Evolutionary conservation across 2,888 invertebrate genomes (phyloP).

Genomic region (Aethes cnicana): DNA sequence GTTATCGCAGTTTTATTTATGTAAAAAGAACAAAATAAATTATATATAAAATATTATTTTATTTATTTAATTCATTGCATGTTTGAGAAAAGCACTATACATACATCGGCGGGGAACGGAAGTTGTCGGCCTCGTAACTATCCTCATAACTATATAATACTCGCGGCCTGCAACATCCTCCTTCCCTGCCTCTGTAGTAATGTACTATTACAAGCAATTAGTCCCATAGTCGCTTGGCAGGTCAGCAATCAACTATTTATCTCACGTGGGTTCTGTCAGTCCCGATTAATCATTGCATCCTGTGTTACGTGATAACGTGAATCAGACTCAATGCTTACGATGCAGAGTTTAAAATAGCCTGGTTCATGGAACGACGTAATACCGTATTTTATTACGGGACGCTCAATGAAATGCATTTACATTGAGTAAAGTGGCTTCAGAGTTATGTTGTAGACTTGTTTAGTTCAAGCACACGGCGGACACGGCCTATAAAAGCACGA

Average conservation of each 20-base stretch:
- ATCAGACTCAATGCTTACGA: not conserved
- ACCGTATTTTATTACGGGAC: not conserved
- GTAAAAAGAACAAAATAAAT: too few species aligned
- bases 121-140: too few species aligned
- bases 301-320: constrained; percentile 18
- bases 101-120: too few species aligned
- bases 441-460: too few species aligned
- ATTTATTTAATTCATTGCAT: not conserved
- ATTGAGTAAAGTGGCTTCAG: not conserved
- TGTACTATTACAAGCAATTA: not conserved
- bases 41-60: too few species aligned
- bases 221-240: constrained; percentile 8
- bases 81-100: too few species aligned
- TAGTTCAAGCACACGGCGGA: too few species aligned
- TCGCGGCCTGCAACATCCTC: too few species aligned
- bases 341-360: not conserved
- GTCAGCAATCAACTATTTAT: constrained; percentile 14
- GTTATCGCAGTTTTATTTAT: too few species aligned
- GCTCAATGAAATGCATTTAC: not conserved
- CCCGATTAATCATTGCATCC: constrained; percentile 30
- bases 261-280: constrained; percentile 9
- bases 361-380: constrained; percentile 1
- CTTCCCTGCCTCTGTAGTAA: too few species aligned
- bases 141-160: too few species aligned
- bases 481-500: too few species aligned